Percentiles rank a stretch among this genome's conserved stretches.
Conservation (phyloP, 2,113 vertebrate genomes). For the Carollia perspicillata region DNA sequence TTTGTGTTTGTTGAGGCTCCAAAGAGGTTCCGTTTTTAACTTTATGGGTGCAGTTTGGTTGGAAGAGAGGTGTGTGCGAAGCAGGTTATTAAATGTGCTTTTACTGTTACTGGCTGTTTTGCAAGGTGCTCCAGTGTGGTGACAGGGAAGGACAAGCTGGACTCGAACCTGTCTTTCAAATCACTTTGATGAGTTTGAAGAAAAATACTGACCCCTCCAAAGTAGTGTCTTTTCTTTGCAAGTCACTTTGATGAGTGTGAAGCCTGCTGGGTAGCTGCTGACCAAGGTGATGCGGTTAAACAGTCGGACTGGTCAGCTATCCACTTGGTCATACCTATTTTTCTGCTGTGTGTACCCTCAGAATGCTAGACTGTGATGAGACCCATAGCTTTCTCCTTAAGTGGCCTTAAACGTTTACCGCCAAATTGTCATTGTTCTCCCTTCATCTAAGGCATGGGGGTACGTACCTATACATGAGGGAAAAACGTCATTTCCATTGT, state of each 20-base stretch:
- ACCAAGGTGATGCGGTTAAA: neutral
- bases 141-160: slow-evolving; percentile 40
- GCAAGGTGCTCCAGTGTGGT: slow-evolving; percentile 62
- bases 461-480: neutral
- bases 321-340: neutral
- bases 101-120: slow-evolving; percentile 57
- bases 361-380: neutral
- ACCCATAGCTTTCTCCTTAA: neutral
- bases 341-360: neutral
- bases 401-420: neutral
- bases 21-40: slow-evolving; percentile 45
- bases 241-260: slow-evolving; percentile 1
- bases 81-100: slow-evolving; percentile 73
- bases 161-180: slow-evolving; percentile 52
- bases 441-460: neutral
- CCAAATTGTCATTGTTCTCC: neutral
- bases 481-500: neutral
- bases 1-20: slow-evolving; percentile 55
- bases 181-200: slow-evolving; percentile 52
- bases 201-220: neutral
- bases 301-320: neutral
- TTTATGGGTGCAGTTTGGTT: slow-evolving; percentile 73
- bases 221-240: neutral
- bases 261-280: neutral
- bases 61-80: slow-evolving; percentile 36